These are phyloP conservation scores for Peucedramus taeniatus DNA, from an alignment of 2,113 vertebrate genomes.

Conservation along the genomic window DNA sequence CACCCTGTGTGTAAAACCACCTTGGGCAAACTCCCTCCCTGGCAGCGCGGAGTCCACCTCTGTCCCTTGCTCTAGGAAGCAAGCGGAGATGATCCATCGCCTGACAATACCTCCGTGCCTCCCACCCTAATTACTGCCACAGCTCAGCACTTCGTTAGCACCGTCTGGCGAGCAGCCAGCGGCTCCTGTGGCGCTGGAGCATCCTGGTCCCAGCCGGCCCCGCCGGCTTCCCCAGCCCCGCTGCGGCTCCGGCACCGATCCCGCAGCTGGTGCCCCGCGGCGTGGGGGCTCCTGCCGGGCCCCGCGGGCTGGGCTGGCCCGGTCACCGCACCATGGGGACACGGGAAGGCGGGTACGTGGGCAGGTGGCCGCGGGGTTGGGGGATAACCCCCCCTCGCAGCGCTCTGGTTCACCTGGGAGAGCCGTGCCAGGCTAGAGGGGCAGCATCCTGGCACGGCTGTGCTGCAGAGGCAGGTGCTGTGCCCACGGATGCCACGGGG, in stretches of 20 bases:
- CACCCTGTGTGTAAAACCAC: background rate
- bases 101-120: background rate
- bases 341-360: accelerated
- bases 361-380: background rate
- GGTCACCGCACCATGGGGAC: background rate
- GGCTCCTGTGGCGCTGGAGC: background rate
- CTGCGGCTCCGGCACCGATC: background rate
- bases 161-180: background rate
- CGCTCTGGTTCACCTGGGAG: background rate
- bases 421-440: background rate
- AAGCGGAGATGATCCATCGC: background rate
- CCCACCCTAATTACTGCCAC: constrained; percentile 5
- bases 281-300: accelerated
- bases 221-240: background rate
- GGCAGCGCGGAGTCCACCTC: accelerated
- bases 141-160: constrained; percentile 3
- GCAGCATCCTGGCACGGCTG: accelerated
- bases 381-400: background rate
- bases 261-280: background rate
- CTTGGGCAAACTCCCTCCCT: background rate
- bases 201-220: background rate
- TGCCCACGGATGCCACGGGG: accelerated
- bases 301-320: background rate
- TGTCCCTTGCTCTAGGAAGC: background rate
- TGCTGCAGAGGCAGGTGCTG: background rate